Conservation (phyloP, 2,888 invertebrate genomes). For the Ormyrus labotus region DNA sequence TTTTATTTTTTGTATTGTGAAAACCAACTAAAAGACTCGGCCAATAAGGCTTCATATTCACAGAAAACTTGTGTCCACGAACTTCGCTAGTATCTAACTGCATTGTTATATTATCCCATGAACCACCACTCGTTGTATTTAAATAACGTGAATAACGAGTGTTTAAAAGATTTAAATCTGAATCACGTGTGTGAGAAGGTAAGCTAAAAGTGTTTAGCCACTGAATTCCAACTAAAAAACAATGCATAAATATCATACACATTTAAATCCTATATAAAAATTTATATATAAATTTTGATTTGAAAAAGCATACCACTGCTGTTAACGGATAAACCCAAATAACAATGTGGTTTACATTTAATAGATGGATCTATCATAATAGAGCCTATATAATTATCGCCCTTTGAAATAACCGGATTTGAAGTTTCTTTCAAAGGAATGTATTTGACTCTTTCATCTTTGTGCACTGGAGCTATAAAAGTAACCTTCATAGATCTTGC, state of each 20-base stretch:
- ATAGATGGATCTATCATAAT: constrained; percentile 84
- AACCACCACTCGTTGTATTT: constrained; percentile 76
- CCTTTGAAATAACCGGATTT: constrained; percentile 71
- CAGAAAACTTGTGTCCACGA: constrained; percentile 81
- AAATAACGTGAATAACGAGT: constrained; percentile 80
- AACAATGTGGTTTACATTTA: constrained; percentile 85
- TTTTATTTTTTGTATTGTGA: constrained; percentile 73
- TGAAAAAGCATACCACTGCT: constrained; percentile 78
- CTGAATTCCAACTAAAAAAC: constrained; percentile 79
- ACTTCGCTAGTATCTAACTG: constrained; percentile 86
- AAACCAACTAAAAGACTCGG: constrained; percentile 77
- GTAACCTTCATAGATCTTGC: constrained; percentile 87
- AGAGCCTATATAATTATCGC: constrained; percentile 77
- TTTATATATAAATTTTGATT: constrained; percentile 56
- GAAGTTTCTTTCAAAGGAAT: constrained; percentile 70
- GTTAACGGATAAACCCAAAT: constrained; percentile 84
- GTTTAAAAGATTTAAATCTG: constrained; percentile 82
- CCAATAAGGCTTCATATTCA: constrained; percentile 83
- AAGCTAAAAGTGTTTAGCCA: constrained; percentile 83
- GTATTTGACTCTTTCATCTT: constrained; percentile 71
- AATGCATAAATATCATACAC: neutral
- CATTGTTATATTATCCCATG: constrained; percentile 84
- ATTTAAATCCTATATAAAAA: neutral
- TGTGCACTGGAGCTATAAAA: constrained; percentile 79
- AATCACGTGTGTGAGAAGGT: constrained; percentile 82